Conservation (phyloP, 2,888 invertebrate species). For the Eurytoma adleriae region DNA sequence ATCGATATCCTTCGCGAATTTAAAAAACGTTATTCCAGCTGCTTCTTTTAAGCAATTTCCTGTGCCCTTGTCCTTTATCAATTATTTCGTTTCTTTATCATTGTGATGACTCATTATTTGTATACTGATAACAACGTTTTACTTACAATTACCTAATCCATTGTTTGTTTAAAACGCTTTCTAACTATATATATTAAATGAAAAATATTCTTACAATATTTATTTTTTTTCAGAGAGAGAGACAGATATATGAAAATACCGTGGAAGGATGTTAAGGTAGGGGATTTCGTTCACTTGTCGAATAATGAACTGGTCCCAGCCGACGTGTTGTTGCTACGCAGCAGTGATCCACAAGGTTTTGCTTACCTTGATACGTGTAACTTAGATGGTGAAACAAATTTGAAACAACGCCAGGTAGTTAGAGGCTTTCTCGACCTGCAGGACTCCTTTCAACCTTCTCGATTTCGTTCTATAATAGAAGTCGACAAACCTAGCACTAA, state of each 20-base stretch:
- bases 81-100: constrained; percentile 1
- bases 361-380: constrained; percentile 98
- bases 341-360: constrained; percentile 91
- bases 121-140: too few species aligned
- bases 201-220: not conserved
- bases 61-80: constrained; percentile 58
- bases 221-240: constrained; percentile 81
- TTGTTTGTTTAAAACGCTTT: too few species aligned
- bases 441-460: constrained; percentile 85
- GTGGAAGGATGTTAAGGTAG: constrained; percentile 94
- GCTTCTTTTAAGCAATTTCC: constrained; percentile 41
- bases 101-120: too few species aligned
- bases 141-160: too few species aligned
- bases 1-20: too few species aligned
- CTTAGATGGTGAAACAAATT: constrained; percentile 96
- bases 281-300: constrained; percentile 95
- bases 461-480: constrained; percentile 90
- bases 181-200: too few species aligned
- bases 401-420: constrained; percentile 94
- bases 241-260: constrained; percentile 89
- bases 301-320: constrained; percentile 98
- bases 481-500: constrained; percentile 97
- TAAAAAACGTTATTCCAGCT: constrained; percentile 57
- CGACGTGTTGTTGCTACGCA: constrained; percentile 92
- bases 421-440: constrained; percentile 86